Evolutionary conservation across 1,140 invertebrate genomes (phyloP).

Genomic region (Drosophila nannoptera): DNA sequence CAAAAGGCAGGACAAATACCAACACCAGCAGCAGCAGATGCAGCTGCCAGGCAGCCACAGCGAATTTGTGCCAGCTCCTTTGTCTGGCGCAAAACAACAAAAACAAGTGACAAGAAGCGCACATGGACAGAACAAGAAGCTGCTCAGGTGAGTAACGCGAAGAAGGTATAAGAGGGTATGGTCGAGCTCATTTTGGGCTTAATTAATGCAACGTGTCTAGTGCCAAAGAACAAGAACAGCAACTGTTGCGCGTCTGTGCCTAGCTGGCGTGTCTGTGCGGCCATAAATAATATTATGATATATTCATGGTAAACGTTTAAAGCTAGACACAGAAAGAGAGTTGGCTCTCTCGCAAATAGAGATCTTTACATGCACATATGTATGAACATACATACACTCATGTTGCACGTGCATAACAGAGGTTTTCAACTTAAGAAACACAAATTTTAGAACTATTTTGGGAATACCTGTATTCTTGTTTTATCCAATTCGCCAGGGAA

Average conservation of each 20-base stretch:
- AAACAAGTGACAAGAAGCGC: slow-evolving; percentile 57
- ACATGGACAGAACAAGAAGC: slow-evolving; percentile 72
- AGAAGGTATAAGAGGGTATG: neutral
- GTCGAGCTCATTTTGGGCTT: slow-evolving; percentile 59
- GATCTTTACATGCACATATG: slow-evolving; percentile 7
- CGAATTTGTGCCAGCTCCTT: slow-evolving; percentile 23
- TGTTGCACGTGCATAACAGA: no score
- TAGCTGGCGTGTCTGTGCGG: slow-evolving; percentile 27
- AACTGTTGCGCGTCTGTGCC: slow-evolving; percentile 22
- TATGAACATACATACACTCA: no score
- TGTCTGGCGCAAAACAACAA: slow-evolving; percentile 45
- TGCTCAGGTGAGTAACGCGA: slow-evolving; percentile 65
- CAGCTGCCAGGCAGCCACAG: slow-evolving; percentile 9
- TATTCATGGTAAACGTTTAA: slow-evolving; percentile 67
- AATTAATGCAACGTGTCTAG: slow-evolving; percentile 65
- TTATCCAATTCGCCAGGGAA: no score
- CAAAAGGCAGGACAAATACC: slow-evolving; percentile 61
- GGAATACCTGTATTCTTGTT: no score
- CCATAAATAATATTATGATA: slow-evolving; percentile 71
- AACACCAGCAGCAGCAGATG: slow-evolving; percentile 21
- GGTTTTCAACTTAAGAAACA: no score
- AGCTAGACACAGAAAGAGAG: slow-evolving; percentile 36
- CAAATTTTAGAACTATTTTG: no score
- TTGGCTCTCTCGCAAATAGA: no score
- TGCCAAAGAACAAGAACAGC: slow-evolving; percentile 38